A percentile compares a stretch with the other conserved stretches of the same genome.
These are phyloP conservation scores for Trididemnum miniatum DNA, from an alignment of 23 tunicate genomes.

Conservation along the genomic window DNA sequence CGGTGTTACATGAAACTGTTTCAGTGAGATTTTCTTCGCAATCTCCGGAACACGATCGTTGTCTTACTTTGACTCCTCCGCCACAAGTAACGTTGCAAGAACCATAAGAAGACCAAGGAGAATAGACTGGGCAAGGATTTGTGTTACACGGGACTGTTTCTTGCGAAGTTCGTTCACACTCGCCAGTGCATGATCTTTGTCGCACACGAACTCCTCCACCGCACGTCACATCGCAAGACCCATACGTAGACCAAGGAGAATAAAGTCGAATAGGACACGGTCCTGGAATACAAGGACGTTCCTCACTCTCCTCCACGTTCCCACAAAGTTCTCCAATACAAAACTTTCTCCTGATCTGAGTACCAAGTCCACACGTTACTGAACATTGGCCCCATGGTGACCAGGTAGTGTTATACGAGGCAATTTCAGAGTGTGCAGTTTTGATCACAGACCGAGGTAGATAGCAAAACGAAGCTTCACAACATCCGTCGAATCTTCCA, in stretches of 20 bases:
- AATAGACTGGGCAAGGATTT: slow-evolving; percentile 14
- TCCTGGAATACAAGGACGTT: not conserved
- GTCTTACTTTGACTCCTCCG: slow-evolving; percentile 34
- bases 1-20: slow-evolving; percentile 33
- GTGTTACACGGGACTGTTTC: slow-evolving; percentile 39
- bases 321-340: slow-evolving; percentile 53
- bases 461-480: slow-evolving; percentile 73
- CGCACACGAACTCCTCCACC: too few relatives aligned
- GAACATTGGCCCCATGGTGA: slow-evolving; percentile 43
- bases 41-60: slow-evolving; percentile 3
- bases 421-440: slow-evolving; percentile 44
- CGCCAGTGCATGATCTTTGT: too few relatives aligned
- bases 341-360: slow-evolving; percentile 5
- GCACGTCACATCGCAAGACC: too few relatives aligned
- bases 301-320: not conserved
- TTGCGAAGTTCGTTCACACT: too few relatives aligned
- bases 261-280: too few relatives aligned
- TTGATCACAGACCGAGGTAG: slow-evolving; percentile 24
- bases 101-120: slow-evolving; percentile 46
- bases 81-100: slow-evolving; percentile 51
- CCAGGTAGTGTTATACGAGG: slow-evolving; percentile 43
- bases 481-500: slow-evolving; percentile 85
- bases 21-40: not conserved
- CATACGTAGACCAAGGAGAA: too few relatives aligned
- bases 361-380: slow-evolving; percentile 25